These are phyloP conservation scores for Dolichopus griseipennis DNA, from an alignment of 2,888 invertebrate species.

Conservation along the genomic window DNA sequence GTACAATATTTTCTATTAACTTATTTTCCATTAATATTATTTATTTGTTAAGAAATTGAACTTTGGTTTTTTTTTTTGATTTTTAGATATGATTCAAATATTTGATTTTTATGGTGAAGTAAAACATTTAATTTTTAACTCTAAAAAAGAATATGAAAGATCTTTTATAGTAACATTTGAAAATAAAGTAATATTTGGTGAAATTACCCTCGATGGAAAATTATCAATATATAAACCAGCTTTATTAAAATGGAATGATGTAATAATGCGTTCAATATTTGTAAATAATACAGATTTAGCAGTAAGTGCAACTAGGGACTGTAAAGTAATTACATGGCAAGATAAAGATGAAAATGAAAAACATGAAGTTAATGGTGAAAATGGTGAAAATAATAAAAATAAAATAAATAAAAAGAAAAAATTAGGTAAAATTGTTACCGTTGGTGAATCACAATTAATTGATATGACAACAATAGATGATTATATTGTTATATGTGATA, in stretches of 20 bases:
- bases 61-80: too few species aligned
- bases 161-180: slow-evolving; percentile 20
- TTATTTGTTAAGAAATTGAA: too few species aligned
- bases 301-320: slow-evolving; percentile 46
- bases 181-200: slow-evolving; percentile 19
- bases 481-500: slow-evolving; percentile 51
- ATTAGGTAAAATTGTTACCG: slow-evolving; percentile 16
- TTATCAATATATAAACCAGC: slow-evolving; percentile 28
- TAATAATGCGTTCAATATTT: slow-evolving; percentile 46
- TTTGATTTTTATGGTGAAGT: slow-evolving; percentile 14
- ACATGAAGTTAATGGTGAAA: too few species aligned
- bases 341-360: slow-evolving; percentile 33
- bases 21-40: not conserved
- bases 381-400: too few species aligned
- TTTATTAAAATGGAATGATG: not conserved
- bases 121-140: slow-evolving; percentile 18
- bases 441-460: slow-evolving; percentile 39
- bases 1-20: slow-evolving; percentile 33
- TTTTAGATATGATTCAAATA: not conserved
- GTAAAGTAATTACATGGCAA: slow-evolving; percentile 47
- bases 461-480: slow-evolving; percentile 47
- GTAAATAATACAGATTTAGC: slow-evolving; percentile 45
- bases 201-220: slow-evolving; percentile 17
- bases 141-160: slow-evolving; percentile 13
- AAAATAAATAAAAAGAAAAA: not conserved